phyloP scores from a whole-genome alignment of 2,888 invertebrate species.

The Drosophila maculinotata region DNA sequence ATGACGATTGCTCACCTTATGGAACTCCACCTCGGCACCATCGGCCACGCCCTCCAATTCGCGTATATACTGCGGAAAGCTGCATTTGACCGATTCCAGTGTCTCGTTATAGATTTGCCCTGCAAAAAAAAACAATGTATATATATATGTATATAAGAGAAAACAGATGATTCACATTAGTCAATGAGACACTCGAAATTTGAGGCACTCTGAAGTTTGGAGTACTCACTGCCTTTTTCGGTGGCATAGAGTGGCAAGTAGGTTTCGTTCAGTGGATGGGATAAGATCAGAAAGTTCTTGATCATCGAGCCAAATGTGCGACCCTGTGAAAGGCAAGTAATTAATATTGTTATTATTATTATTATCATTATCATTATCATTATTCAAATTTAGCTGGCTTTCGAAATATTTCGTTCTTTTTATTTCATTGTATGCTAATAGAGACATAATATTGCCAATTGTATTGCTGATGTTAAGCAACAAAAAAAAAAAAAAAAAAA shows the following conservation, averaged over 20 bases:
- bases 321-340: conserved; percentile 87
- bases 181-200: conserved; percentile 5
- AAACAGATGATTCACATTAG: conserved; percentile 12
- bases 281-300: conserved; percentile 88
- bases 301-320: conserved; percentile 91
- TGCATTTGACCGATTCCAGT: conserved; percentile 88
- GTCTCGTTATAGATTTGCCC: conserved; percentile 90
- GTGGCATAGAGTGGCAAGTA: conserved; percentile 91
- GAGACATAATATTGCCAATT: background rate
- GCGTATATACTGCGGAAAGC: conserved; percentile 92
- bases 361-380: background rate
- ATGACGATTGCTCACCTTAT: conserved; percentile 87
- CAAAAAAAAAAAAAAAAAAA: conserved; percentile 2
- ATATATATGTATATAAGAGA: background rate
- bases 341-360: background rate
- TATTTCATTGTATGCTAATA: conserved; percentile 17
- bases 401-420: conserved; percentile 17
- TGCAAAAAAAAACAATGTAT: conserved; percentile 43
- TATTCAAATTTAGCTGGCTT: conserved; percentile 24
- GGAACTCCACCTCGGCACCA: conserved; percentile 92
- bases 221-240: conserved; percentile 87
- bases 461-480: conserved; percentile 3
- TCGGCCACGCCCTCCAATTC: conserved; percentile 94
- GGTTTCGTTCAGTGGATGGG: conserved; percentile 88
- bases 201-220: background rate